Percentiles rank a stretch among this genome's conserved stretches.
Evolutionary conservation across 2,797 vertebrate species (phyloP).

Genomic region (Protonibea diacanthus): DNA sequence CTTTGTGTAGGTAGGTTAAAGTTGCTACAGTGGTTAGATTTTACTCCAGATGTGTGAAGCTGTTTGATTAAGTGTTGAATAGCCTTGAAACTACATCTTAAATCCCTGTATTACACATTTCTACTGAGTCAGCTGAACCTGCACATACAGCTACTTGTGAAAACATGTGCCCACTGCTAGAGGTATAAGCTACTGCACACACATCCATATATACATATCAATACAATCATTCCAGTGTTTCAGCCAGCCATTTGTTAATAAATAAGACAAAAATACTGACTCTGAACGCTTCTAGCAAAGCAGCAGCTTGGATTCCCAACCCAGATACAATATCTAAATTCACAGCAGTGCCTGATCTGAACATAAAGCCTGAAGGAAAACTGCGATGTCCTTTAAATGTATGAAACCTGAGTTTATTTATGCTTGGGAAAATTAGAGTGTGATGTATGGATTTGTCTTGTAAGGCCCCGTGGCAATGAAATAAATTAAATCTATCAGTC

Average conservation of each 20-base stretch:
- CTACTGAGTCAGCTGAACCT: conserved; percentile 15
- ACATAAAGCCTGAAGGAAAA: conserved; percentile 2
- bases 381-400: conserved; percentile 6
- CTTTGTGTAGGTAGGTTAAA: neutral
- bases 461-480: conserved; percentile 16
- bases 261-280: conserved; percentile 4
- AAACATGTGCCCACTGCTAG: conserved; percentile 1
- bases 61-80: neutral
- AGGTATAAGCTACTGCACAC: neutral
- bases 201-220: neutral
- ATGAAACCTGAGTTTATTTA: conserved; percentile 35
- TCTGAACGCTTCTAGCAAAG: conserved; percentile 1
- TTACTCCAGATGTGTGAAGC: neutral
- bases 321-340: conserved; percentile 26
- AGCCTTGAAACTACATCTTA: neutral
- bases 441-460: conserved; percentile 38
- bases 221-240: conserved; percentile 8
- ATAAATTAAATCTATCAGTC: conserved; percentile 46
- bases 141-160: neutral
- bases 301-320: conserved; percentile 9
- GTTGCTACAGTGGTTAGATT: neutral
- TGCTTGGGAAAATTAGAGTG: conserved; percentile 19
- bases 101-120: neutral
- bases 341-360: neutral
- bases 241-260: conserved; percentile 33